Percentiles rank a stretch among this genome's conserved stretches.
phyloP scores from a whole-genome alignment of 1,140 invertebrate genomes.

The Drosophila repleta region DNA sequence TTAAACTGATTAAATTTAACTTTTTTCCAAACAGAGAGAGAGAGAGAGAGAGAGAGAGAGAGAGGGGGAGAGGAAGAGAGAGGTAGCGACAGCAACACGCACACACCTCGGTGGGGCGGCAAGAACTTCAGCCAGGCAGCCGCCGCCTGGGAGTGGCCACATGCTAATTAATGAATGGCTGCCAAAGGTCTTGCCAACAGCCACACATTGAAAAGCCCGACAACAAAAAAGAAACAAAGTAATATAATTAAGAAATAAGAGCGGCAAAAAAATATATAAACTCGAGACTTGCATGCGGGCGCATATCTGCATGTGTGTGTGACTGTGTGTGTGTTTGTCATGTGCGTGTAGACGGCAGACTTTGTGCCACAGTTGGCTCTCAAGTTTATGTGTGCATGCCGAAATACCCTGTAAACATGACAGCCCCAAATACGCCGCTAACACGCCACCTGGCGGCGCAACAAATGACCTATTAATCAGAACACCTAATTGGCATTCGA shows the following conservation, averaged over 20 bases:
- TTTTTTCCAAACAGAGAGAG: constrained; percentile 37
- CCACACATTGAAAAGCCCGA: constrained; percentile 2
- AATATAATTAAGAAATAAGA: constrained; percentile 21
- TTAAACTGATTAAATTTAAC: constrained; percentile 76
- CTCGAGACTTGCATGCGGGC: constrained; percentile 66
- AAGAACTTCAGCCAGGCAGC: constrained; percentile 34
- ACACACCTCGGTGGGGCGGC: constrained; percentile 20
- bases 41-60: background rate
- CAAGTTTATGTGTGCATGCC: constrained; percentile 11
- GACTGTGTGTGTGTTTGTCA: constrained; percentile 16
- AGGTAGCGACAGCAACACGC: background rate
- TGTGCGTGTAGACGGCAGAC: constrained; percentile 16
- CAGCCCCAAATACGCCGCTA: constrained; percentile 12
- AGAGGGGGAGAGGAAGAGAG: background rate
- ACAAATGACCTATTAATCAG: constrained; percentile 31
- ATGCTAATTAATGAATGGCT: constrained; percentile 77
- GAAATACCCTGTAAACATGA: constrained; percentile 33
- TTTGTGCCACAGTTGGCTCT: constrained; percentile 19
- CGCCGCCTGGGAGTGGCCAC: constrained; percentile 62
- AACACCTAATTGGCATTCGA: constrained; percentile 1
- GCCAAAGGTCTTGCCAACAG: constrained; percentile 44
- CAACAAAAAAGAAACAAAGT: constrained; percentile 28
- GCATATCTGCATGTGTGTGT: constrained; percentile 10
- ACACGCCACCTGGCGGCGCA: constrained; percentile 6
- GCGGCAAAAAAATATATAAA: constrained; percentile 13